Percentiles rank a stretch among this genome's conserved stretches.
Conservation (phyloP, 2,797 vertebrate genomes). For the Enteromius mattozi region DNA sequence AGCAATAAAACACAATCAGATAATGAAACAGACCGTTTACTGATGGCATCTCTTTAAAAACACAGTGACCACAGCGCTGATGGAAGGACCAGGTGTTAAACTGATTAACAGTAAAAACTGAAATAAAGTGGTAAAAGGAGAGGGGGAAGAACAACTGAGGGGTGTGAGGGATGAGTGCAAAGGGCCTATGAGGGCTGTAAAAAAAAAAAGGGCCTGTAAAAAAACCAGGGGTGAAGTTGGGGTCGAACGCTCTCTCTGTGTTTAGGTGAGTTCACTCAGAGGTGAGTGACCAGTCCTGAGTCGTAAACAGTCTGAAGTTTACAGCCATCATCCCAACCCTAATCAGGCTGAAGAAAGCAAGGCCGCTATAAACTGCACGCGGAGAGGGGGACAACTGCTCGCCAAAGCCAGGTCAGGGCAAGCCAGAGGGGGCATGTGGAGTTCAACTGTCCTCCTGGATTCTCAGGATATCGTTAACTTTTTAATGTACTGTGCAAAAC, state of each 20-base stretch:
- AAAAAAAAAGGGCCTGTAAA: constrained; percentile 64
- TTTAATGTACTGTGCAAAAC: neutral
- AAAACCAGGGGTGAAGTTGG: constrained; percentile 75
- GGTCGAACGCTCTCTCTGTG: constrained; percentile 66
- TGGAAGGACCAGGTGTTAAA: constrained; percentile 54
- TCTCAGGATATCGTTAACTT: neutral
- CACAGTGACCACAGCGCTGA: constrained; percentile 28
- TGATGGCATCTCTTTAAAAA: constrained; percentile 32
- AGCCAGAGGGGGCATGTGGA: constrained; percentile 63
- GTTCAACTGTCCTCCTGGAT: constrained; percentile 56
- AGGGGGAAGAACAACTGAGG: constrained; percentile 27
- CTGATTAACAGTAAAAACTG: constrained; percentile 53
- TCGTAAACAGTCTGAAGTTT: constrained; percentile 83
- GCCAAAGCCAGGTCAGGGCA: constrained; percentile 65
- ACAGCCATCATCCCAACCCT: constrained; percentile 74
- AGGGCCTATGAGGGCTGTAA: constrained; percentile 56
- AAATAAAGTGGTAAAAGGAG: constrained; percentile 56
- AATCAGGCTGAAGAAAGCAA: constrained; percentile 60
- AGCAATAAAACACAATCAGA: neutral
- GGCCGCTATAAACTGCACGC: constrained; percentile 63
- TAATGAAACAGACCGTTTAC: constrained; percentile 26
- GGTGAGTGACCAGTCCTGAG: constrained; percentile 81
- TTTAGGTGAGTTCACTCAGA: constrained; percentile 80
- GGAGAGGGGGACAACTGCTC: constrained; percentile 63
- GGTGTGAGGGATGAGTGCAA: constrained; percentile 33